phyloP scores from a whole-genome alignment of 2,888 invertebrate species.

The Homarus gammarus region DNA sequence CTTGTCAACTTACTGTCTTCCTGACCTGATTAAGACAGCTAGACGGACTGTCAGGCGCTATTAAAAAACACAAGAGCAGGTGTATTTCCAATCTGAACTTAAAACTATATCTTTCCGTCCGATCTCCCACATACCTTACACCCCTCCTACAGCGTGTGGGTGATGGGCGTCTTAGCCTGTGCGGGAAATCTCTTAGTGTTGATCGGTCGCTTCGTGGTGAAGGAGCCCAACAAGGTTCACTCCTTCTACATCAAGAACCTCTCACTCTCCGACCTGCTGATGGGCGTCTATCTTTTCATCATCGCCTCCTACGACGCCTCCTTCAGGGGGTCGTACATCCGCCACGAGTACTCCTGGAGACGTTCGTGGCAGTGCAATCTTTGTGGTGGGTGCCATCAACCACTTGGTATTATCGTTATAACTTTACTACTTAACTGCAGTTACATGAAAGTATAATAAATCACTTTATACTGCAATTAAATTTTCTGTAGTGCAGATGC shows the following conservation, averaged over 20 bases:
- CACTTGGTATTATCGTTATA: no score
- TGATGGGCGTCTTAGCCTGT: conserved; percentile 83
- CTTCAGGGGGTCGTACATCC: conserved; percentile 80
- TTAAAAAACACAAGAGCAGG: background rate
- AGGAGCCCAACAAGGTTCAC: conserved; percentile 83
- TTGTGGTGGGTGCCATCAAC: conserved; percentile 81
- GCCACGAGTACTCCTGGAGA: conserved; percentile 83
- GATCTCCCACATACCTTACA: background rate
- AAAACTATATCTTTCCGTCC: background rate
- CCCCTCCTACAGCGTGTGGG: conserved; percentile 81
- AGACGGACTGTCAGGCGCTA: background rate
- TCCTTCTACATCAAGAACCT: conserved; percentile 84
- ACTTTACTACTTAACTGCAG: no score
- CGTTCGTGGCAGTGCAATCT: conserved; percentile 82
- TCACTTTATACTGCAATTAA: no score
- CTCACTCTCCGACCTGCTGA: conserved; percentile 83
- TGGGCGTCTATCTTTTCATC: conserved; percentile 80
- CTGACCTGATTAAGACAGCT: no score
- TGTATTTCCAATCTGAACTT: background rate
- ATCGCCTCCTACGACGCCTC: conserved; percentile 64
- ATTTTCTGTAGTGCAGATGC: no score
- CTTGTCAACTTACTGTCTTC: no score
- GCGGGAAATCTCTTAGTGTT: conserved; percentile 83
- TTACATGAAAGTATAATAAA: no score
- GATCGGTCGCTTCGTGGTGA: conserved; percentile 82